These are phyloP conservation scores for Prionailurus bengalensis DNA, from an alignment of 2,113 vertebrate species.

Conservation along the genomic window DNA sequence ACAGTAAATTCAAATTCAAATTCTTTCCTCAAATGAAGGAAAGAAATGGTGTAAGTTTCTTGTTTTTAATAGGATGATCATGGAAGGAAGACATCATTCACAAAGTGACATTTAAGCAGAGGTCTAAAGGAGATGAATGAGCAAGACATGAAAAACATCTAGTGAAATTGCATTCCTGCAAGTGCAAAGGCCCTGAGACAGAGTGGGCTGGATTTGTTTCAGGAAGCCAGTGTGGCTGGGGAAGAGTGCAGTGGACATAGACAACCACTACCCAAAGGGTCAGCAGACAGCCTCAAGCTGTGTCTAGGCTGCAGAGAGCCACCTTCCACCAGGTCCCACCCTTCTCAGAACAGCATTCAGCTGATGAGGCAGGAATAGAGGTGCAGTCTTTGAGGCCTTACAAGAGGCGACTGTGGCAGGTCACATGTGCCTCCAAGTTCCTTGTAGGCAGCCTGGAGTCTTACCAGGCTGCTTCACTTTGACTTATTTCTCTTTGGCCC, in stretches of 20 bases:
- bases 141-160: neutral
- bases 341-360: neutral
- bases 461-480: neutral
- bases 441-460: neutral
- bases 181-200: neutral
- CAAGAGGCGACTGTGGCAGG: neutral
- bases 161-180: neutral
- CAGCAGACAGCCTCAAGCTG: neutral
- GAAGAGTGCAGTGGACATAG: neutral
- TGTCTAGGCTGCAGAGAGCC: neutral
- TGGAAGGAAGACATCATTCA: neutral
- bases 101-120: slow-evolving; percentile 3
- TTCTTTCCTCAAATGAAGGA: neutral
- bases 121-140: neutral
- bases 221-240: neutral
- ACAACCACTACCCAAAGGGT: too few species aligned
- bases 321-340: neutral
- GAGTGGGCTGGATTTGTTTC: neutral
- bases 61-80: neutral
- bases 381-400: neutral
- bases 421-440: neutral
- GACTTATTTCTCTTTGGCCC: neutral
- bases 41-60: neutral
- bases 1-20: neutral
- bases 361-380: neutral